Base-by-base conservation (phyloP, 2,113 vertebrate genomes). In the Baryphthengus martii region DNA sequence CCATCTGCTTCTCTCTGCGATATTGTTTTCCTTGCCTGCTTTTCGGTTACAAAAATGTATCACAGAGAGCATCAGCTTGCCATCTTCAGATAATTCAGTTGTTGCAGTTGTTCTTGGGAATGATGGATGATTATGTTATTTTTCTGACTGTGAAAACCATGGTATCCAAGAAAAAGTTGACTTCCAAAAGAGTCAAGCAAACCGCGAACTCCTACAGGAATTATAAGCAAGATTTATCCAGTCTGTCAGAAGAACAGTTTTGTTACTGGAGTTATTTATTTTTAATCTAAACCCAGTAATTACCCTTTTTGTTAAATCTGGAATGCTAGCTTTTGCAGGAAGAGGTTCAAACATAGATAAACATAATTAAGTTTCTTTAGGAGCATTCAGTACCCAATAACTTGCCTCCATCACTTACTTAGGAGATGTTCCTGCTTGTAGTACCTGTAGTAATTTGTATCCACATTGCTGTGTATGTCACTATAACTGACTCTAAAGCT, bases 1-100 rank as follows among this genome's bases (percentile, higher is more conserved):
- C 97, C 98, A 96, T 97, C 97, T 97, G 98, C 88, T 97, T 85
- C 62, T 95, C 66, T 93, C 80, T 74, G 72, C 28, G 7, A 86
- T 89, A 73, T 91, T 89, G 65, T 93, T 93, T 89, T 96, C 80
- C 50, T 96, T 87, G 91, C 94, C 90, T 88, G 84, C 75, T 86
- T 90, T 52, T 67, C 4, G 1, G 81, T 66, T 83, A 86, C 17
- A 11, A 80, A 95, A 94, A 86, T 94, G 71, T 90, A 91, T 84
- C 89, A 65, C 71, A 71, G 61, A 52, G 49, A 49, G 50, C 94
- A 94, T 96, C 83, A 81, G 70, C 37, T 90, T 91, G 71, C 56
- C 47, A 14, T 89, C 66, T 4, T 73, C 67, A 63, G 72, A 61
- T 62, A 77, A 82, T 40, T 55, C 44, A 68, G 91, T 47, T 83